Evolutionary conservation across 2,888 invertebrate genomes (phyloP).

Genomic region (Zygaena filipendulae): DNA sequence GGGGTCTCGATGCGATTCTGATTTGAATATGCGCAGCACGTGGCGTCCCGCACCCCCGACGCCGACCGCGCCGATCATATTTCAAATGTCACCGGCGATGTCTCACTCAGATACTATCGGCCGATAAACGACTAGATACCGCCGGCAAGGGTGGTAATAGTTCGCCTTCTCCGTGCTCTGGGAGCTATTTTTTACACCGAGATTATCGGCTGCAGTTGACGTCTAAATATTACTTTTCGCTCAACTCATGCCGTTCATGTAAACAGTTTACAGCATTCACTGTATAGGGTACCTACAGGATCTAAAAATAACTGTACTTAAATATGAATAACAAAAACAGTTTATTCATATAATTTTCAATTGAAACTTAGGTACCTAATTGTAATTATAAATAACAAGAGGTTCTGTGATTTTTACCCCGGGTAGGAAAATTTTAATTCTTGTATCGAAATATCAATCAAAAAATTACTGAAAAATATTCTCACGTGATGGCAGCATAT

Average conservation of each 20-base stretch:
- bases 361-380: too few relatives aligned
- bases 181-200: constrained; percentile 60
- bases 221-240: constrained; percentile 65
- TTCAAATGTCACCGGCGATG: constrained; percentile 68
- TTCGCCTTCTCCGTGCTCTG: constrained; percentile 30
- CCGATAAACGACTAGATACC: constrained; percentile 60
- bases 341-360: too few relatives aligned
- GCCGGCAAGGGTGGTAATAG: constrained; percentile 57
- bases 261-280: constrained; percentile 15
- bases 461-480: too few relatives aligned
- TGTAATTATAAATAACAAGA: too few relatives aligned
- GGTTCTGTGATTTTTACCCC: too few relatives aligned
- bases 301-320: too few relatives aligned
- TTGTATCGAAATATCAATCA: too few relatives aligned
- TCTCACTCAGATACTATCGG: constrained; percentile 68
- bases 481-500: constrained; percentile 45
- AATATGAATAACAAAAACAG: too few relatives aligned
- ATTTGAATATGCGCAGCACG: constrained; percentile 69
- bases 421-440: too few relatives aligned
- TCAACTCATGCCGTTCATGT: constrained; percentile 24
- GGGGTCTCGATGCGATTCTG: constrained; percentile 62
- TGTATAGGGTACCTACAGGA: too few relatives aligned
- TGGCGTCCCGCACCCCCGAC: constrained; percentile 45
- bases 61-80: constrained; percentile 65
- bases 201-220: constrained; percentile 67